Evolutionary conservation across 2,888 invertebrate genomes (phyloP).

Genomic region (Bombylius major): DNA sequence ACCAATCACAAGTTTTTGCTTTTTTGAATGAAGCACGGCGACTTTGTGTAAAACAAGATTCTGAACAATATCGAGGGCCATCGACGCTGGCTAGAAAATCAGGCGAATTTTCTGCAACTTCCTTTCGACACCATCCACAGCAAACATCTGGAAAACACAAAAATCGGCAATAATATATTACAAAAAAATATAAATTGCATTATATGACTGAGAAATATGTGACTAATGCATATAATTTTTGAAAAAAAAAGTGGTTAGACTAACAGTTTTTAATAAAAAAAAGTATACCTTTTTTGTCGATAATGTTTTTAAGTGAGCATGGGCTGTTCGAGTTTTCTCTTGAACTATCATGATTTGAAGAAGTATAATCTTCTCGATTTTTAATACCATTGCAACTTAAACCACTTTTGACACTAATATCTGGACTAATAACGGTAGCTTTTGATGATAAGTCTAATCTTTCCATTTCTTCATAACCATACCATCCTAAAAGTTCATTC

Average conservation of each 20-base stretch:
- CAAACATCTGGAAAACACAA: slow-evolving; percentile 39
- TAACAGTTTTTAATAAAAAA: too few relatives aligned
- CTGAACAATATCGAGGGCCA: slow-evolving; percentile 55
- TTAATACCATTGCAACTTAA: slow-evolving; percentile 6
- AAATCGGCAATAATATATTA: background rate
- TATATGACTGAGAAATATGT: too few relatives aligned
- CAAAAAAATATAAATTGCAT: too few relatives aligned
- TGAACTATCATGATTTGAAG: slow-evolving; percentile 35
- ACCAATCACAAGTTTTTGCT: slow-evolving; percentile 89
- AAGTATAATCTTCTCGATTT: slow-evolving; percentile 21
- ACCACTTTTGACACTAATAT: background rate
- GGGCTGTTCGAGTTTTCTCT: slow-evolving; percentile 37
- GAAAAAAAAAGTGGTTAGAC: too few relatives aligned
- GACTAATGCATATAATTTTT: too few relatives aligned
- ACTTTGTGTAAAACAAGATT: slow-evolving; percentile 82
- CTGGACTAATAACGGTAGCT: slow-evolving; percentile 22
- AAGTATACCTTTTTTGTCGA: slow-evolving; percentile 30
- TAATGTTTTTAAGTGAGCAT: slow-evolving; percentile 26
- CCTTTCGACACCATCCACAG: slow-evolving; percentile 67
- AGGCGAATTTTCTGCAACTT: slow-evolving; percentile 43
- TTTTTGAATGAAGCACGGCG: slow-evolving; percentile 80
- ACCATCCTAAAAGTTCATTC: slow-evolving; percentile 86
- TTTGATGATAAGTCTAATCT: slow-evolving; percentile 39
- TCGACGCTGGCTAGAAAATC: slow-evolving; percentile 40
- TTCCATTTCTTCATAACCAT: slow-evolving; percentile 69